Base-by-base conservation (phyloP, 2,888 invertebrate species). In the Parnassius glacialis region DNA sequence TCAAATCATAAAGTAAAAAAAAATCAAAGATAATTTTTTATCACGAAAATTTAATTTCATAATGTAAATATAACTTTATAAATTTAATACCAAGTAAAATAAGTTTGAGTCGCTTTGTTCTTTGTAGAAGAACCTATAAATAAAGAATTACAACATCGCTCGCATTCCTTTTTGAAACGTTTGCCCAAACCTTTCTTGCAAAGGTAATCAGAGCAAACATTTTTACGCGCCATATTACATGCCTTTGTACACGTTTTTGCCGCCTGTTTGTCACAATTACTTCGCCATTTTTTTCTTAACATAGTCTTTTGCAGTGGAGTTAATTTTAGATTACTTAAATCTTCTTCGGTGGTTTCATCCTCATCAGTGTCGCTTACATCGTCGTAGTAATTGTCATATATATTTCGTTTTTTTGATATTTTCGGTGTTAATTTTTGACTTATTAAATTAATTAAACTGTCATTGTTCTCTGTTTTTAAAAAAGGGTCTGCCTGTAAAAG, bases 91-190 rank as follows among this genome's bases (percentile, higher is more conserved):
- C 5, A 34, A 34, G 7, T 34, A 7, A 34, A 34, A 34, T 34
- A 3, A 34, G 7, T 10, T 59, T 12, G 47, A 5, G 45, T 41
- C 1, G 56, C 34, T n/a, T n/a, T 48, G 11, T 63, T 58, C 20
- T n/a, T 54, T 1, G 47, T 34, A 20, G 5, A n/a, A 7, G 48
- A 48, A 13, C 45, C 59, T 2, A 59, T 10, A 55, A 74, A 78
- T 59, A 68, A 61, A 2, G 55, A 43, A 56, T 74, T 72, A 58
- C 85, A 85, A 41, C 66, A 67, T 0, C 20, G 63, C 45, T 74
- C 78, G 56, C 85, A 85, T 45, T 74, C 65, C 25, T 67, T 78
- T 60, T 73, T 83, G 1, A 79, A 74, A 1, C 55, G 54, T 1
- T 57, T 74, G 55, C 74, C 82, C 65, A 80, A 67, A 9, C 65